A percentile compares a stretch with the other conserved stretches of the same genome.
Evolutionary conservation across 2,113 vertebrate genomes (phyloP).

Genomic region (Phylloscopus trochiloides): DNA sequence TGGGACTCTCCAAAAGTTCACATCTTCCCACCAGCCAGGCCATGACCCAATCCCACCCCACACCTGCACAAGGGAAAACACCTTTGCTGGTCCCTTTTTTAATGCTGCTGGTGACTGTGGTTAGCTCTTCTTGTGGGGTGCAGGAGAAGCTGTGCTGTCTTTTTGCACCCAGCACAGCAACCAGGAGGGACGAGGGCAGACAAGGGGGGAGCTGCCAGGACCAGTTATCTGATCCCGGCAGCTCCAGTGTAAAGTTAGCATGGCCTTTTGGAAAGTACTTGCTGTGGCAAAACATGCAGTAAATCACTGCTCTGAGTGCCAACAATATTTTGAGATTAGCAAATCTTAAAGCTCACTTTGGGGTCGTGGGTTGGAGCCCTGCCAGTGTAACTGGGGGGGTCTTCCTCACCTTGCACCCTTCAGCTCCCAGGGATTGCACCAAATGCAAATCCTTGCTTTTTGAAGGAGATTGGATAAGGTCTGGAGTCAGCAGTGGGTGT

Average conservation of each 20-base stretch:
- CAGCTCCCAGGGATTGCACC: rapidly evolving
- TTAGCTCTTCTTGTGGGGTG: neutral
- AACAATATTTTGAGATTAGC: conserved; percentile 65
- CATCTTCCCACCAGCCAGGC: neutral
- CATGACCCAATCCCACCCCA: neutral
- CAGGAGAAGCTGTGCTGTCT: neutral
- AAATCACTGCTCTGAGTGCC: conserved; percentile 48
- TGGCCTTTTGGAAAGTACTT: conserved; percentile 64
- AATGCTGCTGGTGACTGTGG: rapidly evolving
- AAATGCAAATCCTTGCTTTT: neutral
- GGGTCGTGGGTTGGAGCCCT: neutral
- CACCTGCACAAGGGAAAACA: rapidly evolving
- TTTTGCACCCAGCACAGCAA: neutral
- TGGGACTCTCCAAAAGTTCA: neutral
- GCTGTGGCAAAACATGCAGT: conserved; percentile 6
- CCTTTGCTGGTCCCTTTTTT: neutral
- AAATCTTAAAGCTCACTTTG: neutral
- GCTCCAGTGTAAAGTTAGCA: conserved; percentile 65
- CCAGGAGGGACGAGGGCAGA: neutral
- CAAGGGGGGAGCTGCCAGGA: neutral
- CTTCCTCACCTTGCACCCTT: rapidly evolving
- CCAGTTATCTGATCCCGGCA: neutral
- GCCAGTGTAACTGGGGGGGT: neutral
- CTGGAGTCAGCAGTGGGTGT: neutral
- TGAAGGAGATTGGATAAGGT: neutral